These are phyloP conservation scores for Epirrhoe alternata DNA, from an alignment of 2,888 invertebrate species.

Conservation along the genomic window DNA sequence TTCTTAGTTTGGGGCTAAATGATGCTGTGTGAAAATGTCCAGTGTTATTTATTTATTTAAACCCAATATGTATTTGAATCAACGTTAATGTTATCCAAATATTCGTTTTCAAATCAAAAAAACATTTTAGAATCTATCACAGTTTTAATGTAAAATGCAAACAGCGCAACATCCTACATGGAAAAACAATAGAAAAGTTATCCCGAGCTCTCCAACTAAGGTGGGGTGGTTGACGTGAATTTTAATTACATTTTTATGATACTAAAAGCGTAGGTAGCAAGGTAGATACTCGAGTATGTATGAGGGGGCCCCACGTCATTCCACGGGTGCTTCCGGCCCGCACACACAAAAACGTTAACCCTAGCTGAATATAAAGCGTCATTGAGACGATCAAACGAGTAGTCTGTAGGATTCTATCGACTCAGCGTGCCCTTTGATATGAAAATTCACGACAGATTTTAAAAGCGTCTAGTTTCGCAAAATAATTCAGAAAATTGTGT, in stretches of 20 bases:
- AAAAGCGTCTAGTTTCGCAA: constrained; percentile 23
- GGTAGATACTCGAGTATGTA: constrained; percentile 70
- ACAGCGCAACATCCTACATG: constrained; percentile 50
- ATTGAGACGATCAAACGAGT: constrained; percentile 57
- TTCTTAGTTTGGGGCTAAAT: too few species aligned
- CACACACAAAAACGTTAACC: constrained; percentile 70
- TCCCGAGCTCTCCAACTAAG: constrained; percentile 58
- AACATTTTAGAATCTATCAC: neutral
- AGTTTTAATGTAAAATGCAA: constrained; percentile 51
- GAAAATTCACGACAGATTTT: constrained; percentile 53
- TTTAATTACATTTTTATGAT: constrained; percentile 83
- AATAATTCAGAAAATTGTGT: neutral
- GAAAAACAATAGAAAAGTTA: constrained; percentile 71
- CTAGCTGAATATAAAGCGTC: constrained; percentile 63
- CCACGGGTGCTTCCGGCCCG: constrained; percentile 65
- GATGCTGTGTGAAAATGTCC: too few species aligned
- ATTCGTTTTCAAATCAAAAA: neutral
- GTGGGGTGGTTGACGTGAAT: constrained; percentile 71
- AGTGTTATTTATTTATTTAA: too few species aligned
- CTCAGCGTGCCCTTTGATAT: constrained; percentile 51
- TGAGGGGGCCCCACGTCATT: constrained; percentile 65
- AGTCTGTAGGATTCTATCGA: constrained; percentile 50
- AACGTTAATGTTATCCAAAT: neutral
- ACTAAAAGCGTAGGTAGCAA: constrained; percentile 66
- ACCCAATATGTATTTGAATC: neutral